Evolutionary conservation across 1,140 invertebrate genomes (phyloP), one percentile per base, ranked within the genome.

Genomic region (Zeugodacus cucurbitae): DNA sequence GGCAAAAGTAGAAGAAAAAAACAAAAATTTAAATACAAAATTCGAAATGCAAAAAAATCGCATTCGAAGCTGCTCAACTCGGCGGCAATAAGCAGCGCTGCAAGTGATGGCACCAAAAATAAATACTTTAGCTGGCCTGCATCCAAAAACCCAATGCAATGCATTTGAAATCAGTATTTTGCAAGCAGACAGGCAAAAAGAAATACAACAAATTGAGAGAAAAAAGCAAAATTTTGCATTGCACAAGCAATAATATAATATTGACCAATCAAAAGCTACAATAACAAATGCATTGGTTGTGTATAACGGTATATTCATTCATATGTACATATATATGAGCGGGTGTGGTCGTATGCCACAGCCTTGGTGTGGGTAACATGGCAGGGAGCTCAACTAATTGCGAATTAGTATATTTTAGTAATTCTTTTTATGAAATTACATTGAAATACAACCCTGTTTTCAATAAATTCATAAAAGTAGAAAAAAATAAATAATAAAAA

Each of bases 71-170:
- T 26, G 10, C 74, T 26, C 37, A 34, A 32, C 14, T 34, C 0
- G 17, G 29, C 29, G 26, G 62, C 62, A 74, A 74, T 74, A 74
- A 74, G 34, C 22, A 37, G 29, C 17, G 22, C 37, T 44, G 20
- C 22, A 44, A 29, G 48, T 48, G 74, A 48, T 82, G 74, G 14
- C 44, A 20, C 74, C 74, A 48, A 82, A 82, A 82, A 82, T 82
- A 82, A 82, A 82, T 82, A 17, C 37, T 48, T n/a, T 48, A 2
- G 74, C 74, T 82, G 74, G 74, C 74, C n/a, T 82, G 74, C 74
- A 48, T 82, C 74, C 74, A 82, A 82, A 34, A 82, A 82, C 74
- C 22, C 74, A 82, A n/a, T 5, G 34, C 37, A 41, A 41, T 74
- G 70, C 32, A 74, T 44, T 67, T 32, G 59, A 1, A 14, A 17